Evolutionary conservation across 2,888 invertebrate species (phyloP).

Genomic region (Macroteleia sp.): DNA sequence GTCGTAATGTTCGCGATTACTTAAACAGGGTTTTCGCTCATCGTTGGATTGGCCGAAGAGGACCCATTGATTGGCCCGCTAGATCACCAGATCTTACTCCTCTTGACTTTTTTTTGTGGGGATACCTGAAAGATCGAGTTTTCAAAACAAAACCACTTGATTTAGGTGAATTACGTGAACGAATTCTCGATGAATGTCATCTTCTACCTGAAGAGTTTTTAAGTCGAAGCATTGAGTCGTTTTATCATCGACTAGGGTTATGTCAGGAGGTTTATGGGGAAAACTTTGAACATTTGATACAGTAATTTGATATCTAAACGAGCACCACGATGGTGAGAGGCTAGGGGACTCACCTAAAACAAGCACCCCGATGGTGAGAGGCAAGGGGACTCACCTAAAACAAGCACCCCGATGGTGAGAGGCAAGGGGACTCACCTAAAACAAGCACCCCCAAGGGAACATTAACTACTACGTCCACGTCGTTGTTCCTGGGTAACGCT

Average conservation of each 20-base stretch:
- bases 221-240: constrained; percentile 3
- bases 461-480: too few species aligned
- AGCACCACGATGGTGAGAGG: too few species aligned
- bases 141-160: background rate
- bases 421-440: too few species aligned
- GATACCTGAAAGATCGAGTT: background rate
- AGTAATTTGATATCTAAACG: too few species aligned
- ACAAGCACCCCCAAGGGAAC: too few species aligned
- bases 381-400: too few species aligned
- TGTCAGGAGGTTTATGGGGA: background rate
- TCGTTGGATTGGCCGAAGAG: background rate
- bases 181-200: background rate
- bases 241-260: constrained; percentile 7
- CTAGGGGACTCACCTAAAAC: too few species aligned
- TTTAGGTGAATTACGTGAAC: background rate
- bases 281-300: constrained; percentile 2
- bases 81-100: background rate
- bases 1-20: background rate
- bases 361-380: too few species aligned
- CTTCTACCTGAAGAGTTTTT: constrained; percentile 2
- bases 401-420: too few species aligned
- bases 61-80: background rate
- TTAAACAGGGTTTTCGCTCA: background rate
- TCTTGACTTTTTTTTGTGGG: background rate
- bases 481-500: too few species aligned